phyloP scores from a whole-genome alignment of 2,797 vertebrate species.

The Sebastes variabilis region DNA sequence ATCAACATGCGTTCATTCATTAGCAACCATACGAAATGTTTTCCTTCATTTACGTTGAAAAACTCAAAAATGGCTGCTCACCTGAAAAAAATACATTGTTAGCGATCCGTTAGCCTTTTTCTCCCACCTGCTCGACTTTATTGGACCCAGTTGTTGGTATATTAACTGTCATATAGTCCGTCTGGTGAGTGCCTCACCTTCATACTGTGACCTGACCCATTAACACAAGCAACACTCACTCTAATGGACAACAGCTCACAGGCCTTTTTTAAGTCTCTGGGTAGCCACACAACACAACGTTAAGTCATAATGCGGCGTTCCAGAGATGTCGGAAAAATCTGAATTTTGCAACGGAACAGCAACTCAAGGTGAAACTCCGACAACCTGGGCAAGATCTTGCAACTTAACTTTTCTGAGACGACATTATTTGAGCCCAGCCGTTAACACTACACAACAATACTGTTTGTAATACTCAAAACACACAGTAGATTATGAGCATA shows the following conservation, averaged over 20 bases:
- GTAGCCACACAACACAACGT: background rate
- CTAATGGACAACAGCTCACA: constrained; percentile 9
- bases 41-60: constrained; percentile 45
- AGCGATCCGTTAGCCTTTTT: constrained; percentile 10
- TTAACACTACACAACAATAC: constrained; percentile 23
- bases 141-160: background rate
- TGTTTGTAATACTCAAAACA: background rate
- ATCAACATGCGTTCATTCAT: constrained; percentile 48
- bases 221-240: constrained; percentile 13
- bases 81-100: constrained; percentile 11
- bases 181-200: constrained; percentile 34
- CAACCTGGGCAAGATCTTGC: background rate
- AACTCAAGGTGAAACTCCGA: background rate
- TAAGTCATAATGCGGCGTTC: constrained; percentile 26
- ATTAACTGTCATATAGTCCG: constrained; percentile 10
- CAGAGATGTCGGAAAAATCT: constrained; percentile 23
- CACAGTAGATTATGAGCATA: background rate
- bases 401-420: background rate
- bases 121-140: constrained; percentile 23
- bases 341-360: background rate
- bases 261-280: background rate
- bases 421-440: background rate
- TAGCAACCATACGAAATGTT: constrained; percentile 67
- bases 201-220: constrained; percentile 40
- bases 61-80: constrained; percentile 48